A percentile compares a stretch with the other conserved stretches of the same genome.
Evolutionary conservation across 2,113 vertebrate species (phyloP).

Genomic region (Pteruthius melanotis): DNA sequence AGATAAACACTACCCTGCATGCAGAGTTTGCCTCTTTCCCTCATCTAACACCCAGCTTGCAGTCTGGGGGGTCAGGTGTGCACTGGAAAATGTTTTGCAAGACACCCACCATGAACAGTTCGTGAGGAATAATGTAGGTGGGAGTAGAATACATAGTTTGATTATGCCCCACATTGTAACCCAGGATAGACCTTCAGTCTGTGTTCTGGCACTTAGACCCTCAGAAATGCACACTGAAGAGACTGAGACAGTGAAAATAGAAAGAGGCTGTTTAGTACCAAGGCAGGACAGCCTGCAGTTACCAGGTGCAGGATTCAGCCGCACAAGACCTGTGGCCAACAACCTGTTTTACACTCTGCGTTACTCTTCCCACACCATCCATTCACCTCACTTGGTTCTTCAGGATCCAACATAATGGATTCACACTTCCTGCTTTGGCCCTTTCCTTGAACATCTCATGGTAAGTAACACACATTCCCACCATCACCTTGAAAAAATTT

Average conservation of each 20-base stretch:
- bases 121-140: neutral
- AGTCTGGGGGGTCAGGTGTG: too few relatives aligned
- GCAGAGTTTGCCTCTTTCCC: neutral
- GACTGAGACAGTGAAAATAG: neutral
- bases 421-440: neutral
- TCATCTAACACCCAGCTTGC: too few relatives aligned
- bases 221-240: neutral
- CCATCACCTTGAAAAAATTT: neutral
- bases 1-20: neutral
- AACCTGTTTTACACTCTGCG: neutral
- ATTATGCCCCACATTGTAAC: rapidly evolving
- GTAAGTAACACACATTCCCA: neutral
- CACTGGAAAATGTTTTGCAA: neutral
- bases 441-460: neutral
- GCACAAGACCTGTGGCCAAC: neutral
- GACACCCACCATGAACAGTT: neutral
- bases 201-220: neutral
- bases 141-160: neutral
- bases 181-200: neutral
- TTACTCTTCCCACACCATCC: neutral
- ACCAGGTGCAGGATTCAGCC: neutral
- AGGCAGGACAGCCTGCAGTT: neutral
- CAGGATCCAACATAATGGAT: neutral
- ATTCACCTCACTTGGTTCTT: neutral
- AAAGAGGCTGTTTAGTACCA: neutral